Evolutionary conservation across 2,888 invertebrate species (phyloP).

Genomic region (Nemapogon koenigi): DNA sequence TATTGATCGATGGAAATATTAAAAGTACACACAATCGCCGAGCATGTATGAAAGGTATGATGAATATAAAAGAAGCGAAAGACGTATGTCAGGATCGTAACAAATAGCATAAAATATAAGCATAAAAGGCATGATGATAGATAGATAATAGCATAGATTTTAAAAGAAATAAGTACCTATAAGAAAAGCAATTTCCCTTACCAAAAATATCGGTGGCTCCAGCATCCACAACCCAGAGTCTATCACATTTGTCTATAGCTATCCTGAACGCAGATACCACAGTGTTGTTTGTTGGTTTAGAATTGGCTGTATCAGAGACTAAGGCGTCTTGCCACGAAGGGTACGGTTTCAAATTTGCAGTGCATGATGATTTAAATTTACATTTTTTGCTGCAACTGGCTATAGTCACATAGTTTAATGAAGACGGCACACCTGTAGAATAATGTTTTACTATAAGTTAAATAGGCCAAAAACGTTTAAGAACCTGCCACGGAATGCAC

Average conservation of each 20-base stretch:
- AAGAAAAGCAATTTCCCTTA: slow-evolving; percentile 26
- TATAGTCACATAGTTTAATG: slow-evolving; percentile 24
- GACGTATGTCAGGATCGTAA: too few species aligned
- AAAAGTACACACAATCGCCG: too few species aligned
- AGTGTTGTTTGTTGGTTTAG: slow-evolving; percentile 49
- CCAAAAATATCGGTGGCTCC: slow-evolving; percentile 75
- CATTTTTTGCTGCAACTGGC: slow-evolving; percentile 1
- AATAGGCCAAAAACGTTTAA: too few species aligned
- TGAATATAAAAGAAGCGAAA: too few species aligned
- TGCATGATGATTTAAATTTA: slow-evolving; percentile 55
- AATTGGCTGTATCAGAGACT: slow-evolving; percentile 49
- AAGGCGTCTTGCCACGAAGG: slow-evolving; percentile 79
- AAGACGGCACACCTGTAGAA: slow-evolving; percentile 33
- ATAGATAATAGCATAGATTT: too few species aligned
- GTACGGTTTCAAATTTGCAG: slow-evolving; percentile 71
- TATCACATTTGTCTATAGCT: slow-evolving; percentile 72
- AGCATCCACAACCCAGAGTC: slow-evolving; percentile 82
- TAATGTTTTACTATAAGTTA: background rate
- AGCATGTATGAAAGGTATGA: too few species aligned
- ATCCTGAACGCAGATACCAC: slow-evolving; percentile 75
- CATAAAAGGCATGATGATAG: too few species aligned
- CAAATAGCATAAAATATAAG: too few species aligned
- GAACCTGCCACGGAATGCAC: too few species aligned
- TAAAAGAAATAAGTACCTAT: slow-evolving; percentile 15
- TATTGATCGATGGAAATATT: too few species aligned